Base-by-base conservation (phyloP, 2,797 vertebrate genomes). In the Garrulus glandarius region DNA sequence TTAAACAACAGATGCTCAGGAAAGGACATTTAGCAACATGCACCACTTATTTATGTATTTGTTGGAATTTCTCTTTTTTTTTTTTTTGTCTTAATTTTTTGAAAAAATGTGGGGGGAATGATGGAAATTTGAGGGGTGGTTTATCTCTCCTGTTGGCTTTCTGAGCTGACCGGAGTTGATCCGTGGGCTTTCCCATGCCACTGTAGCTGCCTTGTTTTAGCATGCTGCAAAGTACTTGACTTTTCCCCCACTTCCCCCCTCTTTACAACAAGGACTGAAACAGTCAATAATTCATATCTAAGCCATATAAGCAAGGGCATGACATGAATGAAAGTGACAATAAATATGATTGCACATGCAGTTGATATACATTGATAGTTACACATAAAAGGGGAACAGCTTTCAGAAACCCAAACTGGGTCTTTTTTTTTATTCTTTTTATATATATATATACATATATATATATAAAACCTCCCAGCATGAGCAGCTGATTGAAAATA, bases 241-340 rank as follows among this genome's bases (percentile, higher is more conserved):
- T 91, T 89, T 59, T 55, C 13, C 8, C 37, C 56, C 50, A 39
- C 9, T 32, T 30, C 11, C 23, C 69, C 20, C n/a, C 30, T n/a
- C 95, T 86, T 97, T 92, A 95, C 96, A 97, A 96, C 96, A 82
- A 98, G 96, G 87, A 96, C 91, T 88, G 90, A 96, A 98, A 96
- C 97, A 97, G 97, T 97, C 98, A 97, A 96, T 98, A 98, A 98
- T 97, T 98, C 98, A 98, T 97, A 98, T 97, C 97, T 97, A 95
- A 98, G 97, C 97, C 92, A 86, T 96, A 97, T 97, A 98, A 98
- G 97, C 97, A 97, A 98, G 97, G 97, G 96, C 97, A 97, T 98
- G 97, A 97, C 97, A 97, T 98, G 98, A 98, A 97, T 97, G 97
- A 96, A 98, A 98, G 98, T 98, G 98, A 98, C 97, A 98, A 97